Base-by-base conservation (phyloP, 2,888 invertebrate genomes). In the Leucozona laternaria region DNA sequence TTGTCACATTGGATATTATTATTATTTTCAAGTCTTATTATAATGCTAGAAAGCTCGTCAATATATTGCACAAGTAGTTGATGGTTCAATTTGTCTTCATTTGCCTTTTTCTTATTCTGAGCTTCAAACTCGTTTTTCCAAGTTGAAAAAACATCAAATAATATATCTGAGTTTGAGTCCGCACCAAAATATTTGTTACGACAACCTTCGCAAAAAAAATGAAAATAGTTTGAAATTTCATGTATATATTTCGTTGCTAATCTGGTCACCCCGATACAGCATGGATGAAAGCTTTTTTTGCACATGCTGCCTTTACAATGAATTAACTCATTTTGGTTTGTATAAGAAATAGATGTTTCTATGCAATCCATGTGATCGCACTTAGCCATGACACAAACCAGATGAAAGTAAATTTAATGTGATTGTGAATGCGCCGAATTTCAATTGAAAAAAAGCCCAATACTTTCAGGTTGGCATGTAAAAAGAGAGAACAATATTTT, bases 111-210 rank as follows among this genome's bases (percentile, higher is more conserved):
- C 13, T 57, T 57, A 57, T n/a, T 57, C 7, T 57, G 57, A 34
- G 34, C n/a, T 10, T 17, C 17, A 7, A 57, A 17, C 17, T 57
- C 34, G 15, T 57, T n/a, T 57, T 57, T 34, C 57, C 57, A 57
- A n/a, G 57, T 31, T 1, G 3, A 17, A 25, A n/a, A 57, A n/a
- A 15, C 8, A 43, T 43, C 43, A 15, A 2, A 1, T 1, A 57
- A 34, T 17, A 57, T 17, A 57, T 57, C 34, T 1, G 34, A 57
- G 4, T 57, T 4, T 34, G 57, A 34, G 34, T 20, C n/a, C n/a
- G n/a, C n/a, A n/a, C n/a, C n/a, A 17, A 57, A 57, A 57, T 34
- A 57, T 57, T 57, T 57, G n/a, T 57, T 57, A 34, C 6, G 34
- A 31, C 28, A n/a, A n/a, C n/a, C n/a, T n/a, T n/a, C n/a, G n/a